phyloP scores from a whole-genome alignment of 2,888 invertebrate genomes.

The Meteorus colon region DNA sequence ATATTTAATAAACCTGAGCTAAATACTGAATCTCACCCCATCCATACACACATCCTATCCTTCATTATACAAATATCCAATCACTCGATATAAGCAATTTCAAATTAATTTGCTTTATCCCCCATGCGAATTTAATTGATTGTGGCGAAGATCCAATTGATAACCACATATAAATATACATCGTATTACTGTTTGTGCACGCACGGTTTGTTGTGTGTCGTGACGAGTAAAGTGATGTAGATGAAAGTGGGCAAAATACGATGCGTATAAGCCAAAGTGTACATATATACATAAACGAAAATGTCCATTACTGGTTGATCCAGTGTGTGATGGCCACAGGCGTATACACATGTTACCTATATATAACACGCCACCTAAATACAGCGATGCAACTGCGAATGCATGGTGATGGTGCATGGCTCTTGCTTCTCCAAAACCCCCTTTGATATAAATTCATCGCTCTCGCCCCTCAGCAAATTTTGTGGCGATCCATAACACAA shows the following conservation, averaged over 20 bases:
- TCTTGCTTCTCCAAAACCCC: slow-evolving; percentile 41
- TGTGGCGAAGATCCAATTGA: slow-evolving; percentile 41
- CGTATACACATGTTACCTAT: not conserved
- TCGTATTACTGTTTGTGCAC: not conserved
- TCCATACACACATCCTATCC: not conserved
- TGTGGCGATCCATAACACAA: slow-evolving; percentile 54
- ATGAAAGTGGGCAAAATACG: not conserved
- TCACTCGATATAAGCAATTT: slow-evolving; percentile 39
- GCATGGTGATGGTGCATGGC: slow-evolving; percentile 14
- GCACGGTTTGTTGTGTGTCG: slow-evolving; percentile 3
- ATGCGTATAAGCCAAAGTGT: not conserved
- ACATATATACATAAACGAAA: not conserved
- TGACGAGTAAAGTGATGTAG: not conserved
- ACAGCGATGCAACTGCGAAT: not conserved
- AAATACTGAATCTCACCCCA: not conserved
- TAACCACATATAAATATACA: slow-evolving; percentile 2
- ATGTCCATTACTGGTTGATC: slow-evolving; percentile 15
- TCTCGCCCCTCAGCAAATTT: slow-evolving; percentile 37
- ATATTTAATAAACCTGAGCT: too few species aligned
- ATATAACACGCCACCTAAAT: not conserved
- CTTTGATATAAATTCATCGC: slow-evolving; percentile 34
- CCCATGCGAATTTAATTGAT: slow-evolving; percentile 39
- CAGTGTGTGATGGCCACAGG: slow-evolving; percentile 13
- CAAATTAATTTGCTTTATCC: slow-evolving; percentile 41
- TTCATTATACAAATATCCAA: slow-evolving; percentile 32